A percentile compares a stretch with the other conserved stretches of the same genome.
Evolutionary conservation across 2,113 vertebrate genomes (phyloP).

Genomic region (Psittacus erithacus): DNA sequence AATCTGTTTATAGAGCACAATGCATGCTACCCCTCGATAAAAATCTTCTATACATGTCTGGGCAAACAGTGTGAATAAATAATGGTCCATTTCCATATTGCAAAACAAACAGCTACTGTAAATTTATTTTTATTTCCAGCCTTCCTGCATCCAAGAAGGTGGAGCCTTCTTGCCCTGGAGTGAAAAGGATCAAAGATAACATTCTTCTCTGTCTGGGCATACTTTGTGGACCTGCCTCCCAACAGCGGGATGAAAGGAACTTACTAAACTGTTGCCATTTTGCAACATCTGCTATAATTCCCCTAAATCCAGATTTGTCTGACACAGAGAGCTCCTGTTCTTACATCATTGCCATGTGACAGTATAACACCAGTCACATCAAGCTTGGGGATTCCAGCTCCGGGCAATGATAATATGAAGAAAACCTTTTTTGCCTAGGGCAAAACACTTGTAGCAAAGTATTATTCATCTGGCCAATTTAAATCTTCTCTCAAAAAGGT

Average conservation of each 20-base stretch:
- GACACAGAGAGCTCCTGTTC: slow-evolving; percentile 81
- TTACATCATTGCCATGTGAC: slow-evolving; percentile 85
- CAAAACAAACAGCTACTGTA: slow-evolving; percentile 61
- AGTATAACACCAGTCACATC: slow-evolving; percentile 79
- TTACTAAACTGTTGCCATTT: slow-evolving; percentile 87
- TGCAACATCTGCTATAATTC: slow-evolving; percentile 89
- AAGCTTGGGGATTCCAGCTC: slow-evolving; percentile 78
- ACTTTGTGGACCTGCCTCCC: slow-evolving; percentile 81
- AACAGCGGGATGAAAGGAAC: slow-evolving; percentile 82
- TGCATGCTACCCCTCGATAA: slow-evolving; percentile 33
- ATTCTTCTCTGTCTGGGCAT: slow-evolving; percentile 83
- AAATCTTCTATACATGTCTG: slow-evolving; percentile 40
- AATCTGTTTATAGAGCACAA: slow-evolving; percentile 57
- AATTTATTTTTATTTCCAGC: slow-evolving; percentile 71
- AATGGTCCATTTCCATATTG: slow-evolving; percentile 67
- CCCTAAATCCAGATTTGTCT: slow-evolving; percentile 88
- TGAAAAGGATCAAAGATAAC: slow-evolving; percentile 83
- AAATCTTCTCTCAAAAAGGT: slow-evolving; percentile 84
- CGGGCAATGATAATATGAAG: slow-evolving; percentile 79
- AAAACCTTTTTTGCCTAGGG: slow-evolving; percentile 79
- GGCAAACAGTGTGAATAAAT: slow-evolving; percentile 51
- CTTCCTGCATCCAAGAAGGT: slow-evolving; percentile 27
- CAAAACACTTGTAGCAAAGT: slow-evolving; percentile 85
- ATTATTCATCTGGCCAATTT: slow-evolving; percentile 86
- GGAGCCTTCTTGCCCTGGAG: slow-evolving; percentile 68